Conservation (phyloP, 2,113 vertebrate species). For the Heterocephalus glaber region DNA sequence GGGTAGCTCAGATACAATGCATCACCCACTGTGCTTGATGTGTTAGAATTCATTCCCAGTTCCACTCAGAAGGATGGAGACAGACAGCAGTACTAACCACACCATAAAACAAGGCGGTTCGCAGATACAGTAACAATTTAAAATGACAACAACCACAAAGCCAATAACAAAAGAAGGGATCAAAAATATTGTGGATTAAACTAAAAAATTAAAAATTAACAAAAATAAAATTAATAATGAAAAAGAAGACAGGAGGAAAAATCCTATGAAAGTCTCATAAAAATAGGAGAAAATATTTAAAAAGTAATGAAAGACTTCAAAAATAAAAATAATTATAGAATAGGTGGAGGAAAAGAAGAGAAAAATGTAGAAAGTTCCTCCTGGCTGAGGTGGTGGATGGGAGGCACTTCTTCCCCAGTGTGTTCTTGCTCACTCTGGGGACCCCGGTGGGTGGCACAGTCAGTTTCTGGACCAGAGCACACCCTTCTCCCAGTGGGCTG, state of each 20-base stretch:
- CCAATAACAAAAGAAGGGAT: background rate
- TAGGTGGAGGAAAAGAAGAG: background rate
- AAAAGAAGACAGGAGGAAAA: background rate
- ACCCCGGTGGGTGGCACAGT: background rate
- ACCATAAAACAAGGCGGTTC: background rate
- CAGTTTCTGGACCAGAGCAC: background rate
- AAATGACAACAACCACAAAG: background rate
- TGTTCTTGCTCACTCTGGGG: background rate
- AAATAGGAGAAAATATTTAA: background rate
- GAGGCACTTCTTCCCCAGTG: background rate
- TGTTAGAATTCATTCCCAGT: background rate
- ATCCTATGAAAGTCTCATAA: background rate
- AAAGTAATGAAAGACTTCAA: background rate
- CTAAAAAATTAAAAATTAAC: background rate
- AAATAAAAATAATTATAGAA: background rate
- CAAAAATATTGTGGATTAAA: background rate
- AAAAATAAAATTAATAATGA: background rate
- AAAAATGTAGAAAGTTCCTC: background rate
- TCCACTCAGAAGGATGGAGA: background rate
- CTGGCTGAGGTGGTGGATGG: background rate
- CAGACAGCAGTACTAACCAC: background rate
- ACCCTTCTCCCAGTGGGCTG: background rate
- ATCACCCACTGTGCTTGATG: background rate
- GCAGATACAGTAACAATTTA: background rate
- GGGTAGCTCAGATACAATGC: background rate